Base-by-base conservation (phyloP, 2,888 invertebrate genomes). In the Hyposoter didymator region DNA sequence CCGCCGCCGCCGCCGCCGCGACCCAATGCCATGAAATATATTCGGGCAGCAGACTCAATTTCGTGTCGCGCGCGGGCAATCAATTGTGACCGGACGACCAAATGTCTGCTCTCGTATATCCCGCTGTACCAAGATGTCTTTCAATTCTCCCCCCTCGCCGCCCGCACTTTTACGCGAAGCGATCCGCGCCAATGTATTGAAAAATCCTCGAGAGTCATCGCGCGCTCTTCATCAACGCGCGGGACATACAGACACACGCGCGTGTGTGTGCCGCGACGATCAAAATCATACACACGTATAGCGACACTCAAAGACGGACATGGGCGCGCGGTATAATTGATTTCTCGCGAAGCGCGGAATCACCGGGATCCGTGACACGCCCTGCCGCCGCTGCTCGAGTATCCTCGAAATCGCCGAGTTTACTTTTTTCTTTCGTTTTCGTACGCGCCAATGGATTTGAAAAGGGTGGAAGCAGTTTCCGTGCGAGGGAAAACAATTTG, bases 131-230 rank as follows among this genome's bases (percentile, higher is more conserved):
- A 14, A 72, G 64, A 43, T 32, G 19, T 72, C 62, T 35, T 14
- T 66, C n/a, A 19, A 39, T 32, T 35, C 22, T 62, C 28, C 43
- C 52, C 45, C 35, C n/a, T 82, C 17, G 17, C n/a, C 12, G n/a
- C 22, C 62, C 7, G 28, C 47, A 17, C 4, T 22, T 43, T 28
- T 32, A 22, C 66, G 28, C 72, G 32, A 64, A 62, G 52, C 72
- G 64, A 79, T 69, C 32, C 28, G 62, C 32, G 62, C 32, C 72
- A 70, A 79, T 79, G 64, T 79, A 79, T 72, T 39, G 78, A 64
- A 75, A 64, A 64, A 47, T n/a, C 49, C 43, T 80, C 39, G 52
- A 80, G 79, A 52, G 62, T 39, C 67, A 66, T 39, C 47, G 14
- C 79, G 2, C 59, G 59, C 59, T 14, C n/a, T 49, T 49, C 49